Percentiles rank a stretch among this genome's conserved stretches.
Evolutionary conservation across 2,888 invertebrate species (phyloP).

Genomic region (Ommatoiulus sabulosus): DNA sequence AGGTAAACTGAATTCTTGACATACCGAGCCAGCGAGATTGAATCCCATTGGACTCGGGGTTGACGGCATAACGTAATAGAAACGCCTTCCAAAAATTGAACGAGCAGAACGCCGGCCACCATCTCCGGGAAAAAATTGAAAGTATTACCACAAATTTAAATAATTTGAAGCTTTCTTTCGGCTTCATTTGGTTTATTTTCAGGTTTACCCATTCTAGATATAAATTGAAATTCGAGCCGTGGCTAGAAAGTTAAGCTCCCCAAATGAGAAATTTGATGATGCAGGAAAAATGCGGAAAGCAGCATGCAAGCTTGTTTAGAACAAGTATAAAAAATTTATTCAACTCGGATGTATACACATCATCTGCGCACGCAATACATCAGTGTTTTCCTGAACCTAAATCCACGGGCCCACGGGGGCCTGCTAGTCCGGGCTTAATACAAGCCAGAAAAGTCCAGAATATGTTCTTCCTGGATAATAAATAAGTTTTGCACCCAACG

Average conservation of each 20-base stretch:
- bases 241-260: not conserved
- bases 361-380: not conserved
- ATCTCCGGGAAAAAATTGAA: not conserved
- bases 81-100: constrained; percentile 13
- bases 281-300: not conserved
- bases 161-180: constrained; percentile 27
- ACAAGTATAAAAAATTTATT: not conserved
- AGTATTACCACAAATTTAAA: not conserved
- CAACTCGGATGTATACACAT: not conserved
- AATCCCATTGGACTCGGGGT: not conserved
- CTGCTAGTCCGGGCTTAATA: not conserved
- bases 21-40: not conserved
- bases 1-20: constrained; percentile 22
- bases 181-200: constrained; percentile 20
- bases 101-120: not conserved
- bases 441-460: not conserved
- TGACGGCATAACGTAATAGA: not conserved
- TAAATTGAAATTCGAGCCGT: not conserved
- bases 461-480: not conserved
- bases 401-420: not conserved
- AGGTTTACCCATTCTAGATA: not conserved
- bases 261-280: constrained; percentile 34
- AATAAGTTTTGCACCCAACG: not conserved
- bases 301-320: not conserved
- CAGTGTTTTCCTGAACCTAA: not conserved